Percentiles rank a stretch among this genome's conserved stretches.
Conservation (phyloP, 1,140 invertebrate species). For the Ladona fulva region DNA sequence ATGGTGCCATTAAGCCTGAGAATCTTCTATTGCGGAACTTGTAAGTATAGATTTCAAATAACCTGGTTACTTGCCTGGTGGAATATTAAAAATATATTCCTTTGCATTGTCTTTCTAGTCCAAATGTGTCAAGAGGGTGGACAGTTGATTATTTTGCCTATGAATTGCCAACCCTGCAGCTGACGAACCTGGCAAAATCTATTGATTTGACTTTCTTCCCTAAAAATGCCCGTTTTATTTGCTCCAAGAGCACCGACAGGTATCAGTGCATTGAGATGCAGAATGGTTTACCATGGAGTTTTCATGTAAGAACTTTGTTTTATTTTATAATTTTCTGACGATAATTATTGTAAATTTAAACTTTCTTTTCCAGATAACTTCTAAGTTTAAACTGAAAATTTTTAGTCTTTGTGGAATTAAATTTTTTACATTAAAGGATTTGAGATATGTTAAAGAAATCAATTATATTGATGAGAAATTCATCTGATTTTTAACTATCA, state of each 20-base stretch:
- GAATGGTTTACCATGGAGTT: conserved; percentile 79
- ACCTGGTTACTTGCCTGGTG: background rate
- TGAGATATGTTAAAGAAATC: no score
- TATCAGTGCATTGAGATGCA: conserved; percentile 78
- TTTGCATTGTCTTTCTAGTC: background rate
- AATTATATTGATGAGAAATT: no score
- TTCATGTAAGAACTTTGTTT: conserved; percentile 55
- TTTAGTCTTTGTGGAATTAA: conserved; percentile 11
- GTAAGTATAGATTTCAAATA: conserved; percentile 41
- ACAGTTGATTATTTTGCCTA: conserved; percentile 3
- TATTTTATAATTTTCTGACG: no score
- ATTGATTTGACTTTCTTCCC: conserved; percentile 84
- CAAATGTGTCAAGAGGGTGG: background rate
- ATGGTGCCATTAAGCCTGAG: conserved; percentile 95
- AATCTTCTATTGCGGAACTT: conserved; percentile 80
- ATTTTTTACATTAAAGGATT: conserved; percentile 15
- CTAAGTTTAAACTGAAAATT: no score
- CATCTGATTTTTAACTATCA: no score
- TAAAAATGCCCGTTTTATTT: conserved; percentile 64
- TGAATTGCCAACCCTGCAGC: conserved; percentile 49
- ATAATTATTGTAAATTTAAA: no score
- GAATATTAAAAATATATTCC: background rate
- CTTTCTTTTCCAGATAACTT: no score
- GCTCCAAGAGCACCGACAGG: conserved; percentile 58
- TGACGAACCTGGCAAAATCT: conserved; percentile 80